These are phyloP conservation scores for Limnephilus auricula DNA, from an alignment of 2,888 invertebrate genomes.

Conservation along the genomic window DNA sequence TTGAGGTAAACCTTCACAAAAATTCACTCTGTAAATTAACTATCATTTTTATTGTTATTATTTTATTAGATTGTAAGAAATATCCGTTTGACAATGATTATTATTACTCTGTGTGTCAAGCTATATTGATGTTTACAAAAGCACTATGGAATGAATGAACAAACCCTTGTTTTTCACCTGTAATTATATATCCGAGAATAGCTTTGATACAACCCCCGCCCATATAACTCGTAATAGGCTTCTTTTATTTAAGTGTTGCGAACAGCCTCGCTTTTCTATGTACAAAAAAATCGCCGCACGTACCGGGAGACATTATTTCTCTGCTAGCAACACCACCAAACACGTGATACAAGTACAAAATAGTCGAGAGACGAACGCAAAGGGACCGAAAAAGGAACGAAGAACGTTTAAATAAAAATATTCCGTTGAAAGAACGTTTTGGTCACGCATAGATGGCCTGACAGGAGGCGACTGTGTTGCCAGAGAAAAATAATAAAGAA, in stretches of 20 bases:
- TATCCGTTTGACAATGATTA: no score
- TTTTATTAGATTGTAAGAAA: no score
- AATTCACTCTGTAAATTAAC: no score
- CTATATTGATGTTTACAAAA: no score
- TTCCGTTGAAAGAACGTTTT: slow-evolving; percentile 34
- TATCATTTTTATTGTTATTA: no score
- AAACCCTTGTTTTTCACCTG: background rate
- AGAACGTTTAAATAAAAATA: slow-evolving; percentile 53
- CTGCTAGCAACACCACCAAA: slow-evolving; percentile 45
- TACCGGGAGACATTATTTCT: slow-evolving; percentile 46
- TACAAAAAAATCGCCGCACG: slow-evolving; percentile 30
- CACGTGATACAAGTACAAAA: slow-evolving; percentile 45
- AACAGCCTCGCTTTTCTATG: background rate
- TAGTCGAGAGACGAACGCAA: background rate
- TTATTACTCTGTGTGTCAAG: no score
- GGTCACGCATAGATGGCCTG: slow-evolving; percentile 48
- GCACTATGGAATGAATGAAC: background rate
- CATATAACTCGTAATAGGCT: background rate
- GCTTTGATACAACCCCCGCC: background rate
- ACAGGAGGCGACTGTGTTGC: slow-evolving; percentile 18
- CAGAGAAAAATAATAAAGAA: slow-evolving; percentile 27
- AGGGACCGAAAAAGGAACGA: background rate
- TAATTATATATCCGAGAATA: background rate
- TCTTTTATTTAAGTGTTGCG: slow-evolving; percentile 13
- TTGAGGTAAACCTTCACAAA: no score